A percentile compares a stretch with the other conserved stretches of the same genome.
Conservation (phyloP, 2,113 vertebrate genomes). For the Urocitellus parryii region DNA sequence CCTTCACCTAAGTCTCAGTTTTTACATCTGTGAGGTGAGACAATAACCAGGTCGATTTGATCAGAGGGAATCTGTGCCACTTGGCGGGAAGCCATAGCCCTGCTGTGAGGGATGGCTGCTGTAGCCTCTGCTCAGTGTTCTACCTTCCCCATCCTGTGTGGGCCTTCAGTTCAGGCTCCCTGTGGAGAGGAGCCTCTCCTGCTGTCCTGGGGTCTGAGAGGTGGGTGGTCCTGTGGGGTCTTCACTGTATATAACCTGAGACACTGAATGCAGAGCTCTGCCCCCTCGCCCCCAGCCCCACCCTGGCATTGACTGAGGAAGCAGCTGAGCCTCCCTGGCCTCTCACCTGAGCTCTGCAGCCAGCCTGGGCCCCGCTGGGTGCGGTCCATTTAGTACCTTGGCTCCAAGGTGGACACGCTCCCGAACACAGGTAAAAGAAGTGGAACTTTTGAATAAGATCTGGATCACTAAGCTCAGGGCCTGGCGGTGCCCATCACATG, state of each 20-base stretch:
- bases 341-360: not conserved
- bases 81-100: no score
- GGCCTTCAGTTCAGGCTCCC: not conserved
- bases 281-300: no score
- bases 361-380: not conserved
- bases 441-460: not conserved
- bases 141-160: no score
- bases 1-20: not conserved
- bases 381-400: not conserved
- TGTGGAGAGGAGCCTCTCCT: not conserved
- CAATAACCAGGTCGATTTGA: not conserved
- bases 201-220: not conserved
- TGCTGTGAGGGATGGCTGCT: not conserved
- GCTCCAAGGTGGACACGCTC: not conserved
- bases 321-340: not conserved
- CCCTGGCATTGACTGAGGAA: not conserved
- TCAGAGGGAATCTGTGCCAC: not conserved
- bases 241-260: not conserved
- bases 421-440: not conserved
- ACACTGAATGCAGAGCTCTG: not conserved
- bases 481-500: not conserved
- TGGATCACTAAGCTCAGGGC: not conserved
- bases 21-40: not conserved
- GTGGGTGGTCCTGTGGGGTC: not conserved
- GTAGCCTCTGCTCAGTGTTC: rapidly evolving